Evolutionary conservation across 37 sponge, comb jelly and placozoan species (phyloP), one percentile per base, ranked within the genome.

Genomic region (Petrosia ficiformis): DNA sequence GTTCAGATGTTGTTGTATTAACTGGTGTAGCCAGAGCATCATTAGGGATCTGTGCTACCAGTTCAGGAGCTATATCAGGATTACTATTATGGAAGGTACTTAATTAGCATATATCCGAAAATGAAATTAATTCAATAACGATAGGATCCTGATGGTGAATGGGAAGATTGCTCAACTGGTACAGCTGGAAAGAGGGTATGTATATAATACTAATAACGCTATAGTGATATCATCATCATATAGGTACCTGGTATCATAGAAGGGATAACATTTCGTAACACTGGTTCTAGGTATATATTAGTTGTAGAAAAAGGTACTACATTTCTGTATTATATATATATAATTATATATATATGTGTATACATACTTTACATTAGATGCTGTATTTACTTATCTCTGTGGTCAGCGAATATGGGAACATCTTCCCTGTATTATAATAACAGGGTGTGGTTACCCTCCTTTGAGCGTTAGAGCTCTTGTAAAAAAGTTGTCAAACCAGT

Each of bases 371-470:
- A 19, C 4, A 52, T 37, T 19, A 82, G 97, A 97, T 80, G 97
- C 97, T 43, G 89, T 97, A 0, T 97, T 97, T 84, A 97, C 84
- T 32, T 85, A 87, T 56, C 87, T 97, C 33, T 92, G 94, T 77
- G 94, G 90, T 32, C 91, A 93, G 67, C 68, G 83, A 21, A 79
- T 97, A 16, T 97, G 97, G 97, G 80, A 97, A 70, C 83, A 76
- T 25, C 79, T 97, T 0, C 97, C 97, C 16, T 90, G 91, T 58
- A 74, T 97, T n/a, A 6, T 97, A 36, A 74, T 97, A 29, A 97
- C 97, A 35, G 97, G 97, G 16, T 90, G 97, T 73, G 97, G 97
- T 37, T 97, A 93, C 44, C 97, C 97, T 16, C 83, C 94, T 2
- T 89, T 97, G 54, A 88, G 89, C 44, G 97, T 93, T 25, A 74